These are phyloP conservation scores for Notolepis coatsorum DNA, from an alignment of 2,797 vertebrate genomes.

Conservation along the genomic window DNA sequence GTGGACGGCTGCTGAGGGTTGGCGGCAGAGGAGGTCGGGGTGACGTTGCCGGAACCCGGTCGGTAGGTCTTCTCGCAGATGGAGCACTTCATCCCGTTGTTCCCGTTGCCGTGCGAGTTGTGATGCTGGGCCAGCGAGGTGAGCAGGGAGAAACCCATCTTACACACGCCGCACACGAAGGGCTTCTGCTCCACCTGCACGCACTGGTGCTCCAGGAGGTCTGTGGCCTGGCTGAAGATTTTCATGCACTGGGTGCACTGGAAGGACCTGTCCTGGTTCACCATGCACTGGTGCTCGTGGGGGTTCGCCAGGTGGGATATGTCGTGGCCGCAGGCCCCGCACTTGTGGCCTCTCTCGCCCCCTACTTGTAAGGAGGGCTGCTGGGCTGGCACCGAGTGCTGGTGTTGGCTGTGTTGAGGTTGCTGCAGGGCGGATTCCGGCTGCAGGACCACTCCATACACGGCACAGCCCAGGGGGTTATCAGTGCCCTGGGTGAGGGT, in stretches of 20 bases:
- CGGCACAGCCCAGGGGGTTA: slow-evolving; percentile 90
- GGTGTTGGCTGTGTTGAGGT: slow-evolving; percentile 65
- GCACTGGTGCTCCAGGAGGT: slow-evolving; percentile 96
- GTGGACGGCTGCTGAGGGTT: slow-evolving; percentile 83
- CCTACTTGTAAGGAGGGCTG: slow-evolving; percentile 81
- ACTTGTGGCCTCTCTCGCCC: slow-evolving; percentile 90
- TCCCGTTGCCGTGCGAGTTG: slow-evolving; percentile 88
- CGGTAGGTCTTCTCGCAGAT: slow-evolving; percentile 98
- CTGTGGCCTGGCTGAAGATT: slow-evolving; percentile 97
- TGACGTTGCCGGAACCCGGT: slow-evolving; percentile 80
- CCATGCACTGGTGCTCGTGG: slow-evolving; percentile 96
- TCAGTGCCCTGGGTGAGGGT: slow-evolving; percentile 87
- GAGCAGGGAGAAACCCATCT: slow-evolving; percentile 97
- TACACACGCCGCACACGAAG: slow-evolving; percentile 95
- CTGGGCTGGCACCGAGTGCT: slow-evolving; percentile 76
- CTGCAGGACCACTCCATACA: slow-evolving; percentile 95
- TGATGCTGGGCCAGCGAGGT: slow-evolving; percentile 96
- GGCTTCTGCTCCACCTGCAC: slow-evolving; percentile 97
- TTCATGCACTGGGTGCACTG: slow-evolving; percentile 99
- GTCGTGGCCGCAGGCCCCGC: slow-evolving; percentile 92
- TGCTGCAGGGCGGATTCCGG: slow-evolving; percentile 86
- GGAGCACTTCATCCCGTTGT: slow-evolving; percentile 93
- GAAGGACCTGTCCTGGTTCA: slow-evolving; percentile 93
- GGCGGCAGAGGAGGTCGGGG: slow-evolving; percentile 77
- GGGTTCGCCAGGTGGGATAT: slow-evolving; percentile 93